These are phyloP conservation scores for Clarias gariepinus DNA, from an alignment of 2,113 vertebrate species.

Conservation along the genomic window DNA sequence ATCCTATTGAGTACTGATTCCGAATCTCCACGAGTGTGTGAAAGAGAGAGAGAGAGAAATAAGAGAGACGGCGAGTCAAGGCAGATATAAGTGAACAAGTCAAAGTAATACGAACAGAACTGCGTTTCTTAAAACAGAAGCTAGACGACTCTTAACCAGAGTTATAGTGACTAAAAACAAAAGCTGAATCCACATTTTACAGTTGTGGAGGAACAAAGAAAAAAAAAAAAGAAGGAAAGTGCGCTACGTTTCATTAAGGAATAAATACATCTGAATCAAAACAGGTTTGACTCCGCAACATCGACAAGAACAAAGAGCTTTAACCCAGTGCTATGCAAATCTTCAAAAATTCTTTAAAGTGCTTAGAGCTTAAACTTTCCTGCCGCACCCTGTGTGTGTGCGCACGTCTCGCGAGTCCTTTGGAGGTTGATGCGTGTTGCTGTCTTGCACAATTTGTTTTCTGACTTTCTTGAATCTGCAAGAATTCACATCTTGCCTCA, in stretches of 20 bases:
- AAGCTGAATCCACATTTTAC: background rate
- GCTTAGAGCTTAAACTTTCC: slow-evolving; percentile 24
- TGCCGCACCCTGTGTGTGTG: background rate
- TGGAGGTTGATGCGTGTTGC: background rate
- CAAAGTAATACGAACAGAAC: background rate
- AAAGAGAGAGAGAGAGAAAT: background rate
- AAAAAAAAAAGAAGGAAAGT: slow-evolving; percentile 25
- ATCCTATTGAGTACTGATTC: background rate
- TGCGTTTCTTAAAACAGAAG: background rate
- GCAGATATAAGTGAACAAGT: background rate
- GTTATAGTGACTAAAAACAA: background rate
- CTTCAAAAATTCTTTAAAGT: slow-evolving; percentile 37
- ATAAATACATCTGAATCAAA: slow-evolving; percentile 23
- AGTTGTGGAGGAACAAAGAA: background rate
- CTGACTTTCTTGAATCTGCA: background rate
- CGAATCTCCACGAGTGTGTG: background rate
- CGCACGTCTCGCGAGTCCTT: background rate
- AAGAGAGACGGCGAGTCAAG: background rate
- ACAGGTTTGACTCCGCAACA: background rate
- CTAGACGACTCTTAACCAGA: background rate
- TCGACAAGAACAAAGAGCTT: slow-evolving; percentile 3
- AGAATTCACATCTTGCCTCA: background rate
- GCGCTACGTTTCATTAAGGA: slow-evolving; percentile 23
- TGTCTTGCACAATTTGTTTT: background rate
- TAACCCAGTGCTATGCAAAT: slow-evolving; percentile 37